A percentile compares a stretch with the other conserved stretches of the same genome.
These are phyloP conservation scores for Calliopum simillimum DNA, from an alignment of 2,888 invertebrate genomes.

Conservation along the genomic window DNA sequence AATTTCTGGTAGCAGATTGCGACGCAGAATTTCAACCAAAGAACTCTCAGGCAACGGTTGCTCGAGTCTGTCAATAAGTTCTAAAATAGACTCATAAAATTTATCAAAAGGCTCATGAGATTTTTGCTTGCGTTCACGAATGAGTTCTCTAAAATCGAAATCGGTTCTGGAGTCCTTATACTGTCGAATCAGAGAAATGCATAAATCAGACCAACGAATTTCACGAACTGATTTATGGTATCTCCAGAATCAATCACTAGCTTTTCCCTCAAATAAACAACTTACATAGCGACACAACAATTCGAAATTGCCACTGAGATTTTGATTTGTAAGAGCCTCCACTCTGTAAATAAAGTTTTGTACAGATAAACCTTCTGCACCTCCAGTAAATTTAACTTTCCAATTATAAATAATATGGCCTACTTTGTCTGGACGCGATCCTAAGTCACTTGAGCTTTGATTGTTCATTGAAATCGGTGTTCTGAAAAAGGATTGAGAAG, in stretches of 20 bases:
- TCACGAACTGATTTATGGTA: background rate
- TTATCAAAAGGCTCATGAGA: constrained; percentile 26
- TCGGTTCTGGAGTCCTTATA: constrained; percentile 21
- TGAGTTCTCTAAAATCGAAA: constrained; percentile 19
- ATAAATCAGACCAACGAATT: constrained; percentile 24
- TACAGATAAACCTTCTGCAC: constrained; percentile 6
- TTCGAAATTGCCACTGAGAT: constrained; percentile 17
- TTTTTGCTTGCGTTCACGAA: constrained; percentile 8
- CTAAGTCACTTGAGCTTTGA: background rate
- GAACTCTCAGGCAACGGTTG: background rate
- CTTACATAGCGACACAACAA: constrained; percentile 23
- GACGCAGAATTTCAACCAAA: constrained; percentile 27
- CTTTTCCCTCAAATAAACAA: constrained; percentile 26
- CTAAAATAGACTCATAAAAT: constrained; percentile 22
- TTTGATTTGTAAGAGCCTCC: constrained; percentile 22
- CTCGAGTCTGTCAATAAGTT: background rate
- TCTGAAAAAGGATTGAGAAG: background rate
- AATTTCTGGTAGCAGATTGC: constrained; percentile 33
- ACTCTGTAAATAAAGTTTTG: constrained; percentile 30
- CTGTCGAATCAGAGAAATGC: constrained; percentile 14
- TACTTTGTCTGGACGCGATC: constrained; percentile 27
- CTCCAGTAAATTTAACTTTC: constrained; percentile 24
- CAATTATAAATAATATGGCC: constrained; percentile 30
- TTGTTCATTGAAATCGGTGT: background rate
- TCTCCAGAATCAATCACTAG: constrained; percentile 1